Evolutionary conservation across 2,797 vertebrate genomes (phyloP).

Genomic region (Margarornis squamiger): DNA sequence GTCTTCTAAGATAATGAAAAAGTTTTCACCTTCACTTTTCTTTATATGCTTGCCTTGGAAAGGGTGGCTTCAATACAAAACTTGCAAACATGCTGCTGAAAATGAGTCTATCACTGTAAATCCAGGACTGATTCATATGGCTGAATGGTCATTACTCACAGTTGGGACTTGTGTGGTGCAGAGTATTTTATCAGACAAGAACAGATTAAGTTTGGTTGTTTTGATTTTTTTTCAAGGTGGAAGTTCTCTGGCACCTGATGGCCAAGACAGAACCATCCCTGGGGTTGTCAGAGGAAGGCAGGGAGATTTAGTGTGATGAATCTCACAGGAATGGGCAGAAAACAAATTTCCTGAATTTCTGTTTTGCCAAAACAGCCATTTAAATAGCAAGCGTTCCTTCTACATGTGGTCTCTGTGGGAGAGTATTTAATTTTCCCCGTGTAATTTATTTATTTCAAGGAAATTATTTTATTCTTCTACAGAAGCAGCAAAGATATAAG

Average conservation of each 20-base stretch:
- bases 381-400: neutral
- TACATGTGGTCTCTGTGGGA: neutral
- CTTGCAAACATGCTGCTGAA: neutral
- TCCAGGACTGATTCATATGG: neutral
- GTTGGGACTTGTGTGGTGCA: neutral
- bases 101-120: neutral
- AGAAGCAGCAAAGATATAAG: neutral
- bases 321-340: neutral
- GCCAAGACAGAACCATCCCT: neutral
- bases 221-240: neutral
- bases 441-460: neutral
- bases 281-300: neutral
- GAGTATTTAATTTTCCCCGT: neutral
- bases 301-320: neutral
- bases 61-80: neutral
- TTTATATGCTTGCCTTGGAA: neutral
- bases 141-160: neutral
- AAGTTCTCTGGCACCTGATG: neutral
- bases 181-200: neutral
- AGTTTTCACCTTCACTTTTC: constrained; percentile 37
- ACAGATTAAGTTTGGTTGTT: neutral
- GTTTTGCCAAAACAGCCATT: neutral
- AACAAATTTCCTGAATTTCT: neutral
- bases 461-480: neutral
- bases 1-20: constrained; percentile 30